These are phyloP conservation scores for Pelosia muscerda DNA, from an alignment of 2,888 invertebrate species.

Conservation along the genomic window DNA sequence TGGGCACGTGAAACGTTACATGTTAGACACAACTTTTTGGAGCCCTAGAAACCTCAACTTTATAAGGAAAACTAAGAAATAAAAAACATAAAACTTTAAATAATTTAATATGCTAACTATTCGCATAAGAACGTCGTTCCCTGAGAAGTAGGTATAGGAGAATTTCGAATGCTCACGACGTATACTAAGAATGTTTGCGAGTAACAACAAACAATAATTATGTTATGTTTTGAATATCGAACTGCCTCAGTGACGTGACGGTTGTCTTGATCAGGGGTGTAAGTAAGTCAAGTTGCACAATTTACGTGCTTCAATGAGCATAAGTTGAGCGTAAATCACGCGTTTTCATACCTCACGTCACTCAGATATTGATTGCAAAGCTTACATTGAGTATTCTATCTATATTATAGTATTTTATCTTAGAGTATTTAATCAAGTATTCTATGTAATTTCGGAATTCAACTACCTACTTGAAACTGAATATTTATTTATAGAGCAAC, in stretches of 20 bases:
- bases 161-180: no score
- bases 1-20: no score
- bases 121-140: no score
- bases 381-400: neutral
- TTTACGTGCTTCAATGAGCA: slow-evolving; percentile 61
- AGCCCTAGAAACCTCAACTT: no score
- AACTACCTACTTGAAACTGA: neutral
- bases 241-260: neutral
- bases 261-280: slow-evolving; percentile 6
- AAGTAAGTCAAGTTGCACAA: slow-evolving; percentile 45
- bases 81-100: no score
- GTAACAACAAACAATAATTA: neutral
- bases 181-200: neutral
- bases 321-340: slow-evolving; percentile 22
- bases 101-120: no score
- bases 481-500: neutral
- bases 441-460: neutral
- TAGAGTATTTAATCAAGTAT: no score
- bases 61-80: neutral
- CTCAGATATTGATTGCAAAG: slow-evolving; percentile 10
- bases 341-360: slow-evolving; percentile 7
- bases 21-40: neutral
- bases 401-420: no score
- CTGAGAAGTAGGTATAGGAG: no score
- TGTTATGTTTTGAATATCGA: neutral